These are phyloP conservation scores for Drosophila sproati DNA, from an alignment of 1,140 invertebrate species.

Conservation along the genomic window DNA sequence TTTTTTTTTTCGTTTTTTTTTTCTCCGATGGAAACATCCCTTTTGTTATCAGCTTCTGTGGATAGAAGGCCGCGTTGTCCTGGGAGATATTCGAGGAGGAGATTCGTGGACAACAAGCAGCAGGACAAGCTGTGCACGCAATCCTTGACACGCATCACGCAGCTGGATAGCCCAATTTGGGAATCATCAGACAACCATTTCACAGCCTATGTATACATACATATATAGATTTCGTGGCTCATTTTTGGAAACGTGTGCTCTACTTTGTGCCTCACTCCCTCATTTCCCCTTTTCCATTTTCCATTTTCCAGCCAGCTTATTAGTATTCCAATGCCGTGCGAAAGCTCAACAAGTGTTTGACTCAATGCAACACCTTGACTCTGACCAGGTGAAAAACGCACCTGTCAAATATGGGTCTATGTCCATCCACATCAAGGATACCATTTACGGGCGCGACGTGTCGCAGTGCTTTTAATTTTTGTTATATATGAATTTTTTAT, in stretches of 20 bases:
- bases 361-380: not conserved
- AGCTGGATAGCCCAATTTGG: constrained; percentile 36
- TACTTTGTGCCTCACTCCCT: not conserved
- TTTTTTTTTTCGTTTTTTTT: constrained; percentile 3
- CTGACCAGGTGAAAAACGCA: constrained; percentile 22
- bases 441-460: constrained; percentile 26
- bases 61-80: constrained; percentile 29
- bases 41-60: constrained; percentile 56
- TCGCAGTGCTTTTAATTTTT: constrained; percentile 43
- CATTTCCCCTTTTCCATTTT: constrained; percentile 5
- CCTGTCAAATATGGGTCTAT: constrained; percentile 5
- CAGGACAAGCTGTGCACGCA: constrained; percentile 12
- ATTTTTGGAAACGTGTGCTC: not conserved
- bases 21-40: constrained; percentile 54
- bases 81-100: not conserved
- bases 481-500: constrained; percentile 65
- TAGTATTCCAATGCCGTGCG: not conserved
- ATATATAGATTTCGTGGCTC: not conserved
- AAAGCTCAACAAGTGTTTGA: constrained; percentile 32
- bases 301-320: not conserved
- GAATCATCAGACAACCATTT: constrained; percentile 14
- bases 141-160: constrained; percentile 33
- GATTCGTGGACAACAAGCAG: constrained; percentile 1
- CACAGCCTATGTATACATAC: not conserved
- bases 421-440: not conserved